Evolutionary conservation across 2,797 vertebrate genomes (phyloP), one percentile per base, ranked within the genome.

Genomic region (Corythornis leucogaster): DNA sequence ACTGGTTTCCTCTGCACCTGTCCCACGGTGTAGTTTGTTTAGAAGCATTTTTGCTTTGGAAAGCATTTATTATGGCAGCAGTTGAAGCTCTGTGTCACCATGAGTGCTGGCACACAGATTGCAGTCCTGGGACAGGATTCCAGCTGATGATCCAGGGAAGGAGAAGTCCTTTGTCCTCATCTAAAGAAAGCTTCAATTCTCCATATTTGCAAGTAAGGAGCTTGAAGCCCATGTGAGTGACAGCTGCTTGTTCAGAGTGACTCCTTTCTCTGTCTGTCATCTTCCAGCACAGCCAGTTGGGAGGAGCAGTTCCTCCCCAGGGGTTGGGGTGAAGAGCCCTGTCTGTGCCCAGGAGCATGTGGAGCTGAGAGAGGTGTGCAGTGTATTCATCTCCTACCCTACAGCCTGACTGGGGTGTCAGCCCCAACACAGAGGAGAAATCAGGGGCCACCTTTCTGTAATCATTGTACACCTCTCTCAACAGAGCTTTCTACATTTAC

Each of bases 11-110:
- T 85, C 25, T 57, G 61, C 16, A 31, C 42, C 33, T 7, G 0
- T 63, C 62, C 83, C 68, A 73, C 50, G 48, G 40, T 50, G 58
- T 76, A 33, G 46, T 75, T 93, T 89, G 54, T 91, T 93, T 75
- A 74, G 86, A 82, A 82, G 57, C 42, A 5, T 80, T 91, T 95
- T 71, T 93, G 87, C 79, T 71, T 92, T 75, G 71, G 83, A 89
- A 93, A 63, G 62, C 92, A 83, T 91, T 95, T 85, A 86, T 46
- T 76, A 43, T 54, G 68, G 58, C 57, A 70, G 67, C 85, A 88
- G 38, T 95, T 90, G 87, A 92, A 80, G 76, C 62, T 85, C 81
- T 73, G 12, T 64, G 9, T 63, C 84, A 67, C 74, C 11, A 4
- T 85, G 84, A 54, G 73, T 89, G 86, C 88, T 93, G 84, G 75